Percentiles rank a stretch among this genome's conserved stretches.
These are phyloP conservation scores for Psettodes erumei DNA, from an alignment of 2,113 vertebrate species.

Conservation along the genomic window DNA sequence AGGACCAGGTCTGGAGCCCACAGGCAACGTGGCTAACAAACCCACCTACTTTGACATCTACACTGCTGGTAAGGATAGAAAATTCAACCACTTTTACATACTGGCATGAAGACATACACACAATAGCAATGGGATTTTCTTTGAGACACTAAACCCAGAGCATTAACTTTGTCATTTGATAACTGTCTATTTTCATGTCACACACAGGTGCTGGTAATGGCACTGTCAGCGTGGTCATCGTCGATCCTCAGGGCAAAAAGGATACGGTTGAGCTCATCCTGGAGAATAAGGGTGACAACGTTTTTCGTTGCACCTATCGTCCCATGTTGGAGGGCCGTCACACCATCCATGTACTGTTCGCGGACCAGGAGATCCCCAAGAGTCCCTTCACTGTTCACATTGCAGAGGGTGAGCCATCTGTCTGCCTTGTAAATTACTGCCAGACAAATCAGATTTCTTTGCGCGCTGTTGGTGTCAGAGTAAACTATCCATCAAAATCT, in stretches of 20 bases:
- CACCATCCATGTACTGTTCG: slow-evolving; percentile 89
- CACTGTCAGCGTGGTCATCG: slow-evolving; percentile 92
- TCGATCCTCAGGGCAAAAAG: slow-evolving; percentile 91
- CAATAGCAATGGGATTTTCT: not conserved
- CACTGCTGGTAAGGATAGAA: slow-evolving; percentile 87
- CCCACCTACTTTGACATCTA: slow-evolving; percentile 98
- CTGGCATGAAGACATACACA: not conserved
- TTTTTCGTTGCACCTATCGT: slow-evolving; percentile 95
- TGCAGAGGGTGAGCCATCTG: slow-evolving; percentile 88
- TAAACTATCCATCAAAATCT: slow-evolving; percentile 62
- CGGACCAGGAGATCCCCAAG: slow-evolving; percentile 89
- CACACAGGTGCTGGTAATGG: slow-evolving; percentile 90
- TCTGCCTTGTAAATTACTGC: slow-evolving; percentile 56
- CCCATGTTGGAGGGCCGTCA: slow-evolving; percentile 92
- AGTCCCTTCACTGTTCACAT: slow-evolving; percentile 93
- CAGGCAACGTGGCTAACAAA: slow-evolving; percentile 93
- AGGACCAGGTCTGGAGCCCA: slow-evolving; percentile 91
- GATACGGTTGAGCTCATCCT: slow-evolving; percentile 95
- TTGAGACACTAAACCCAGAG: not conserved
- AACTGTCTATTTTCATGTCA: not conserved
- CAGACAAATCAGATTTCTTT: slow-evolving; percentile 65
- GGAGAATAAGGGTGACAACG: slow-evolving; percentile 94
- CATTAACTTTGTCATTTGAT: not conserved
- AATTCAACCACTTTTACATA: not conserved
- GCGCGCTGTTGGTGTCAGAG: slow-evolving; percentile 35